phyloP scores from a whole-genome alignment of 2,113 vertebrate genomes.

The Menidia beryllina region DNA sequence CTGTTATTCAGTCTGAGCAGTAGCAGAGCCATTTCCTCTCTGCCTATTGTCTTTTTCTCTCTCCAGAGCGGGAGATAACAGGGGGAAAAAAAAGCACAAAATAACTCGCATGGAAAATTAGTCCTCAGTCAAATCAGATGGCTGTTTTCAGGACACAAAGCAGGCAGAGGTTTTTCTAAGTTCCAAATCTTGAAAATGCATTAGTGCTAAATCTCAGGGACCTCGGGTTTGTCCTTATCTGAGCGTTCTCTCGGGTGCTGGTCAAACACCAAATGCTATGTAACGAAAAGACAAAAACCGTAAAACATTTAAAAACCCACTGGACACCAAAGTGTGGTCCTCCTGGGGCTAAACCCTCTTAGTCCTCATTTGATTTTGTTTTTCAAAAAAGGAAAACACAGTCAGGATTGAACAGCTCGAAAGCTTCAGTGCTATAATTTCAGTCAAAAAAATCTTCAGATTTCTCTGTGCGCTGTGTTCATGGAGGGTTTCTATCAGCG shows the following conservation, averaged over 20 bases:
- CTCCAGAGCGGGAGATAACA: constrained; percentile 17
- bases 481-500: constrained; percentile 26
- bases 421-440: constrained; percentile 33
- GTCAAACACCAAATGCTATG: neutral
- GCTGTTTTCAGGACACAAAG: constrained; percentile 13
- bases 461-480: constrained; percentile 13
- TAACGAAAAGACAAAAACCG: neutral
- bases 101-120: constrained; percentile 36
- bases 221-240: neutral
- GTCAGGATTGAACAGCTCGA: constrained; percentile 49
- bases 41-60: constrained; percentile 36
- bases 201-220: neutral
- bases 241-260: neutral
- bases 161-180: neutral
- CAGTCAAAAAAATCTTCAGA: too few relatives aligned
- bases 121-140: constrained; percentile 11
- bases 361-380: neutral
- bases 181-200: neutral
- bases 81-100: constrained; percentile 39
- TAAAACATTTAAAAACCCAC: constrained; percentile 6
- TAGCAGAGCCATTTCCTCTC: constrained; percentile 41
- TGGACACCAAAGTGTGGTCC: neutral
- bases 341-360: constrained; percentile 2
- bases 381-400: constrained; percentile 21
- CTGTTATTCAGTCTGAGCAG: constrained; percentile 72